phyloP scores from a whole-genome alignment of 1,140 invertebrate genomes.

The Neodiprion pinetum region DNA sequence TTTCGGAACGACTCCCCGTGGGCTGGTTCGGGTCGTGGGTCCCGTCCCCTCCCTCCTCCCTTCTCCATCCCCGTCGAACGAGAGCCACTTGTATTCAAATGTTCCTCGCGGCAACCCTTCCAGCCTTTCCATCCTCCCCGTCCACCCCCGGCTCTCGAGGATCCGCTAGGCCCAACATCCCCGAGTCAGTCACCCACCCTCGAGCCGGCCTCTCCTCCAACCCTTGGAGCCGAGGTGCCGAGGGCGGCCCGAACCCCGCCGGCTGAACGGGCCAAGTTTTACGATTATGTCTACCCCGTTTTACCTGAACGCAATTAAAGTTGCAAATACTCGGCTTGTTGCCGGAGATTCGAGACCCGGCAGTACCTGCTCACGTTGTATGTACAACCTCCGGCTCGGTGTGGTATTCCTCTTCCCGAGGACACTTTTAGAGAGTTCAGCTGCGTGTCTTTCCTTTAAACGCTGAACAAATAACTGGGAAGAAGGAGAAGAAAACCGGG shows the following conservation, averaged over 20 bases:
- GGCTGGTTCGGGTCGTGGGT: constrained; percentile 13
- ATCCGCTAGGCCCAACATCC: neutral
- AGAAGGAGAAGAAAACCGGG: no score
- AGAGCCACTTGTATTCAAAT: constrained; percentile 33
- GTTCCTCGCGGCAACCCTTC: constrained; percentile 14
- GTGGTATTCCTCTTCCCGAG: no score
- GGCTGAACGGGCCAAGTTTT: constrained; percentile 33
- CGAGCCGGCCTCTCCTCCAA: neutral
- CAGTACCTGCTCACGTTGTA: no score
- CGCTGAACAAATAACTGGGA: no score
- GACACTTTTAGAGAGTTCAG: no score
- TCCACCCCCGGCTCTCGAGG: neutral
- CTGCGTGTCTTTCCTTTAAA: no score
- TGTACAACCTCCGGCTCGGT: no score
- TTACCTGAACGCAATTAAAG: constrained; percentile 39
- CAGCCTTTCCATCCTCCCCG: neutral
- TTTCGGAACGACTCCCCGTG: constrained; percentile 20
- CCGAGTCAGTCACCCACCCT: neutral
- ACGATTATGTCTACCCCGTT: constrained; percentile 35
- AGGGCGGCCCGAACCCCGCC: neutral
- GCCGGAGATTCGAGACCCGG: neutral
- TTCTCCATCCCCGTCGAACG: constrained; percentile 6
- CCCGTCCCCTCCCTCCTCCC: no score
- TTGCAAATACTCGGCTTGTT: constrained; percentile 33
- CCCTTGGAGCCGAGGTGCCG: constrained; percentile 3